A percentile compares a stretch with the other conserved stretches of the same genome.
Conservation (phyloP, 2,888 invertebrate species). For the Zaprionus bogoriensis region DNA sequence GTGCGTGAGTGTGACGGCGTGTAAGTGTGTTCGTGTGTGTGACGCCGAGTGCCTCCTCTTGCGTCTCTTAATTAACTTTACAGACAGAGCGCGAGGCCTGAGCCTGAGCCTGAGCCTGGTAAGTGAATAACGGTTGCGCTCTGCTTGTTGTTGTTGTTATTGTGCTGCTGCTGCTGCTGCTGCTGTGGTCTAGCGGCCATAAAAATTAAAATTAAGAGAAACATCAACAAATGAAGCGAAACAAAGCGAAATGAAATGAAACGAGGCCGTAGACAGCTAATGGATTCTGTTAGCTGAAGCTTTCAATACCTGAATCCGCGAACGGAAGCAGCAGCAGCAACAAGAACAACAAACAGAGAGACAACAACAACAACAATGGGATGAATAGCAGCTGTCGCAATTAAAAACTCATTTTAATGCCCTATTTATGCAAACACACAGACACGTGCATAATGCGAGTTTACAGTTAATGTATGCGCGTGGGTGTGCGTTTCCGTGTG, state of each 20-base stretch:
- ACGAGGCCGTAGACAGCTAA: slow-evolving; percentile 42
- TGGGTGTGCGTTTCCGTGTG: slow-evolving; percentile 13
- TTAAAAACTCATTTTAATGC: slow-evolving; percentile 70
- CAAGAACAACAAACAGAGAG: not conserved
- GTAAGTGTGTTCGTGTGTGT: slow-evolving; percentile 13
- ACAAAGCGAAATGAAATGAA: slow-evolving; percentile 41
- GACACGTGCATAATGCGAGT: slow-evolving; percentile 32
- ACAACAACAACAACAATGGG: slow-evolving; percentile 1
- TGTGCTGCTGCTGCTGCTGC: slow-evolving; percentile 26
- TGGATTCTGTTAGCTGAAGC: slow-evolving; percentile 60
- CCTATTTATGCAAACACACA: slow-evolving; percentile 55
- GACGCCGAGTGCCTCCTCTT: too few relatives aligned
- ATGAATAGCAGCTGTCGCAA: slow-evolving; percentile 62
- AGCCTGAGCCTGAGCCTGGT: slow-evolving; percentile 31
- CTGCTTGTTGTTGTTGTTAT: slow-evolving; percentile 23
- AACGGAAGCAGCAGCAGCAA: slow-evolving; percentile 29
- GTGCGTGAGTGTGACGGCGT: slow-evolving; percentile 8
- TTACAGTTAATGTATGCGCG: slow-evolving; percentile 27
- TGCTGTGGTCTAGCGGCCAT: slow-evolving; percentile 30
- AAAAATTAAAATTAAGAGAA: slow-evolving; percentile 46
- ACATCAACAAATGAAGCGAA: slow-evolving; percentile 51
- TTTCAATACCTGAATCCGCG: slow-evolving; percentile 30
- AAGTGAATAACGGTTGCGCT: slow-evolving; percentile 6
- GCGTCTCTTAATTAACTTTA: slow-evolving; percentile 48
- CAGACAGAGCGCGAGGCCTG: slow-evolving; percentile 17